Base-by-base conservation (phyloP, 1,140 invertebrate genomes). In the Diorhabda carinulata region DNA sequence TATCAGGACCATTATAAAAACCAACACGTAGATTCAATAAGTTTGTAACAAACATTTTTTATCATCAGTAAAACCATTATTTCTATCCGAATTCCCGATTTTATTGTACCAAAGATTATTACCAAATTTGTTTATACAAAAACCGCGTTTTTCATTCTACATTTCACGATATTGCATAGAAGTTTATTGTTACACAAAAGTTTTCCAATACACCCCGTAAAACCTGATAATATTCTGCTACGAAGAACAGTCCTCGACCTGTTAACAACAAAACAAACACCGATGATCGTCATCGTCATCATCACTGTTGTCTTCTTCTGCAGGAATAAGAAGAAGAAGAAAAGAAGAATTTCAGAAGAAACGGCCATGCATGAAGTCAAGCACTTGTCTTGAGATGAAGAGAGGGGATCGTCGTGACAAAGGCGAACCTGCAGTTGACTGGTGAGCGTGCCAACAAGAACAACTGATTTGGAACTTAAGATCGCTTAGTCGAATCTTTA, bases 341-440 rank as follows among this genome's bases (percentile, higher is more conserved):
- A n/a, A 52, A 52, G 47, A 52, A 52, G 47, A 52, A 52, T 52
- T 52, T 52, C 47, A 43, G 41, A 42, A 61, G 61, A n/a, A 44
- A 62, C 61, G 61, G 61, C 61, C 5, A 43, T 62, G 61, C 61
- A 62, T 62, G 61, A 62, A 62, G 61, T 62, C 61, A 62, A 62
- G 61, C 61, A 62, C 61, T 62, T 62, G 61, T 62, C 61, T 62
- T 62, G 25, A 62, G 61, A 62, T 62, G 41, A n/a, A 43, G 61
- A 62, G 61, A 62, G 61, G 61, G 61, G 61, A 43, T 43, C 10
- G 4, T 62, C n/a, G 61, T 43, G 61, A 62, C 61, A 62, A 62
- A 43, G 61, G 61, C n/a, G 61, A 62, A 8, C 61, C 47, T 52
- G 47, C 47, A 52, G 47, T 52, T n/a, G 47, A 52, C n/a, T 52